A percentile compares a stretch with the other conserved stretches of the same genome.
Evolutionary conservation across 2,888 invertebrate species (phyloP).

Genomic region (Phortica magna): DNA sequence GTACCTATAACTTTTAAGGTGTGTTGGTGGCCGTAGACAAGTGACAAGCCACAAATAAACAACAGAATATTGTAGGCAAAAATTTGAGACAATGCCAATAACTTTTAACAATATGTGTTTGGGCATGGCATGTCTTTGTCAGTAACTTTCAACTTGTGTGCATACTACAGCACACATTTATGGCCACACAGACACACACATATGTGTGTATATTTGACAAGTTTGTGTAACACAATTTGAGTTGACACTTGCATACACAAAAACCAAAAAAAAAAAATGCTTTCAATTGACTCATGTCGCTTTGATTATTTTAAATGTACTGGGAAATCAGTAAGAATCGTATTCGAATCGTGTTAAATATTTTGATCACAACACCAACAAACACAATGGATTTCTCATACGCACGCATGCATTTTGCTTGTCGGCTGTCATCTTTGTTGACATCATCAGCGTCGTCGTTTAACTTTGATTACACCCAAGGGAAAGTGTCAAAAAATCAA

Average conservation of each 20-base stretch:
- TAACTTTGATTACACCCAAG: neutral
- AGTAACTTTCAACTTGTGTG: neutral
- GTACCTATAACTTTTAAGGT: neutral
- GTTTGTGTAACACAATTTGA: neutral
- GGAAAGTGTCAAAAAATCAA: neutral
- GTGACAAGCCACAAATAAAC: neutral
- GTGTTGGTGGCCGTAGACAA: neutral
- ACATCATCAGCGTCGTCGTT: neutral
- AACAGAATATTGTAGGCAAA: neutral
- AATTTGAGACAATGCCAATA: neutral
- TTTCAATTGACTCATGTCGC: neutral
- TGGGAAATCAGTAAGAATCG: neutral
- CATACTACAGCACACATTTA: neutral
- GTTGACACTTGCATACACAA: neutral
- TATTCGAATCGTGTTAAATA: neutral
- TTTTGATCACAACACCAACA: neutral
- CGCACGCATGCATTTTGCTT: neutral
- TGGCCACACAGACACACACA: neutral
- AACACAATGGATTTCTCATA: neutral
- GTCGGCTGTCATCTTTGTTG: neutral
- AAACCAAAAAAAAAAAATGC: neutral
- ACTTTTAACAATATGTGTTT: neutral
- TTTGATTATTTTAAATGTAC: neutral
- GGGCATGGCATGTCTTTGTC: neutral
- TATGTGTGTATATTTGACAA: neutral